A percentile compares a stretch with the other conserved stretches of the same genome.
Conservation (phyloP, 1,140 invertebrate genomes). For the Thrips palmi region DNA sequence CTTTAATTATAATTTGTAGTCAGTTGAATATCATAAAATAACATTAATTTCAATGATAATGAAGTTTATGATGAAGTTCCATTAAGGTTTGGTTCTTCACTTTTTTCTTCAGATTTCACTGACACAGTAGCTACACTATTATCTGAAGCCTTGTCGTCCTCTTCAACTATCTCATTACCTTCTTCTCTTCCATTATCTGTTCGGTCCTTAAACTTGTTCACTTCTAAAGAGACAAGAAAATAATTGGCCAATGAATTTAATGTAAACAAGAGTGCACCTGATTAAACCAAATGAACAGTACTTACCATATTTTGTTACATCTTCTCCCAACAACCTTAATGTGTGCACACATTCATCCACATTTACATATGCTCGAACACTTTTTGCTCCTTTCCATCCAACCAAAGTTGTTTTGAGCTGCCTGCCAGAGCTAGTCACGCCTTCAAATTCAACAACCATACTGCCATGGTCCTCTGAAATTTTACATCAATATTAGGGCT, state of each 20-base stretch:
- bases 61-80: no score
- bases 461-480: background rate
- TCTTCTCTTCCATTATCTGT: conserved; percentile 13
- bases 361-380: conserved; percentile 69
- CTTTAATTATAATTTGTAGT: no score
- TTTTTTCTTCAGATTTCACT: no score
- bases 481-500: conserved; percentile 4
- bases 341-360: conserved; percentile 68
- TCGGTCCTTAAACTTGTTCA: conserved; percentile 27
- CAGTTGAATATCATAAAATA: no score
- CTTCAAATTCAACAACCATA: conserved; percentile 24
- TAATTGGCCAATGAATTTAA: background rate
- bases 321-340: conserved; percentile 60
- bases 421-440: conserved; percentile 55
- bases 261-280: conserved; percentile 3
- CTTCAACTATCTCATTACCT: background rate
- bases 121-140: no score
- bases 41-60: no score
- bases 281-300: conserved; percentile 6
- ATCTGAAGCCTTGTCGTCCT: no score
- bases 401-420: conserved; percentile 53
- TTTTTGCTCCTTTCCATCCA: conserved; percentile 78
- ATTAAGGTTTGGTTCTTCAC: no score
- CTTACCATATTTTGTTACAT: conserved; percentile 59
- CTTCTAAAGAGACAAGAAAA: conserved; percentile 20